phyloP scores from a whole-genome alignment of 2,888 invertebrate species.

The Ellobium chinense region DNA sequence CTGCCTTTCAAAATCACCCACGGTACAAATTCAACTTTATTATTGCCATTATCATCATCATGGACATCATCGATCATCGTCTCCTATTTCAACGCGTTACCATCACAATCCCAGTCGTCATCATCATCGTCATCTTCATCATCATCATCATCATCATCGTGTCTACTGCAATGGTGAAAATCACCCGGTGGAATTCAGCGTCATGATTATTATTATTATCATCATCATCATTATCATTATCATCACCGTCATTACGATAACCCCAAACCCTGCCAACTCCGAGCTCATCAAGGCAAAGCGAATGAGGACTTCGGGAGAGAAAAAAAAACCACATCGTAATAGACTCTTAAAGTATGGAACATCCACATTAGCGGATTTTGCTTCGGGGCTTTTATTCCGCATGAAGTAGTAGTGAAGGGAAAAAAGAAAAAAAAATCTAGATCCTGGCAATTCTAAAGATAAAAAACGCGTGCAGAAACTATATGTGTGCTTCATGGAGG shows the following conservation, averaged over 20 bases:
- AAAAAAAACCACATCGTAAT: background rate
- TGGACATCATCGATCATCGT: too few species aligned
- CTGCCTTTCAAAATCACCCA: too few species aligned
- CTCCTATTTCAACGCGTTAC: too few species aligned
- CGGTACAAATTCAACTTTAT: too few species aligned
- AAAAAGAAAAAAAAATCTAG: background rate
- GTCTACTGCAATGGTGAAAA: background rate
- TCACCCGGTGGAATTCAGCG: background rate
- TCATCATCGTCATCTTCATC: conserved; percentile 29
- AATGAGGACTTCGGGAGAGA: background rate
- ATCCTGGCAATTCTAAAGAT: too few species aligned
- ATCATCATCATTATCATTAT: conserved; percentile 15
- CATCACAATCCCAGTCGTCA: too few species aligned
- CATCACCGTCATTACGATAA: background rate
- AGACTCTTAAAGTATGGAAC: background rate
- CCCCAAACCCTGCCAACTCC: background rate
- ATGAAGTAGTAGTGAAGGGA: background rate
- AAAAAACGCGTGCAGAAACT: background rate
- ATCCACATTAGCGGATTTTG: background rate
- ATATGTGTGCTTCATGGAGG: background rate
- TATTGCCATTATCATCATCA: too few species aligned
- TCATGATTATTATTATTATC: background rate
- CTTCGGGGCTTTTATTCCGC: background rate
- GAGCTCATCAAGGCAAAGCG: background rate
- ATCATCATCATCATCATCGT: background rate